phyloP scores from a whole-genome alignment of 2,888 invertebrate genomes.

The Pharmacophagus antenor region DNA sequence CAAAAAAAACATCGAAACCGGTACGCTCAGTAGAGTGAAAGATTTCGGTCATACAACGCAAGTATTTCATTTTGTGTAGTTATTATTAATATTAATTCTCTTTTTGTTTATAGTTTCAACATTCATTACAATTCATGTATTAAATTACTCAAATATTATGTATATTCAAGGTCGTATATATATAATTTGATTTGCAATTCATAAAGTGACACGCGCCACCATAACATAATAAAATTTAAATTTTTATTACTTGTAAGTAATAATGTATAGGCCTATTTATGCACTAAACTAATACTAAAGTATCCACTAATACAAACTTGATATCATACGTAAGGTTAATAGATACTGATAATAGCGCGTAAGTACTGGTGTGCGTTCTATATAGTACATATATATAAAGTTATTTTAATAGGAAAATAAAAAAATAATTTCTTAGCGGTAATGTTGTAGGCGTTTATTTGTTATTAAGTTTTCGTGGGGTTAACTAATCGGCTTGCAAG shows the following conservation, averaged over 20 bases:
- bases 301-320: conserved; percentile 6
- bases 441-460: neutral
- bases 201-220: neutral
- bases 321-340: conserved; percentile 1
- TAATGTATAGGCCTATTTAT: conserved; percentile 10
- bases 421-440: neutral
- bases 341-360: conserved; percentile 1
- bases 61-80: neutral
- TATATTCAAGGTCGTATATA: neutral
- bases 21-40: too few relatives aligned
- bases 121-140: neutral
- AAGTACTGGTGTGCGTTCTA: neutral
- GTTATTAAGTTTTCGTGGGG: too few relatives aligned
- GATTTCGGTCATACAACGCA: neutral
- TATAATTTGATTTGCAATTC: neutral
- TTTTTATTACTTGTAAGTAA: conserved; percentile 8
- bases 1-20: too few relatives aligned
- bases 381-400: neutral
- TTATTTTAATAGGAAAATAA: neutral
- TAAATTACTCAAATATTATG: neutral
- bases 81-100: too few relatives aligned
- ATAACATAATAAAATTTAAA: conserved; percentile 8
- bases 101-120: neutral
- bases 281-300: neutral
- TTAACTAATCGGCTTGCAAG: too few relatives aligned